Evolutionary conservation across 2,797 vertebrate genomes (phyloP).

Genomic region (Anguilla megastoma): DNA sequence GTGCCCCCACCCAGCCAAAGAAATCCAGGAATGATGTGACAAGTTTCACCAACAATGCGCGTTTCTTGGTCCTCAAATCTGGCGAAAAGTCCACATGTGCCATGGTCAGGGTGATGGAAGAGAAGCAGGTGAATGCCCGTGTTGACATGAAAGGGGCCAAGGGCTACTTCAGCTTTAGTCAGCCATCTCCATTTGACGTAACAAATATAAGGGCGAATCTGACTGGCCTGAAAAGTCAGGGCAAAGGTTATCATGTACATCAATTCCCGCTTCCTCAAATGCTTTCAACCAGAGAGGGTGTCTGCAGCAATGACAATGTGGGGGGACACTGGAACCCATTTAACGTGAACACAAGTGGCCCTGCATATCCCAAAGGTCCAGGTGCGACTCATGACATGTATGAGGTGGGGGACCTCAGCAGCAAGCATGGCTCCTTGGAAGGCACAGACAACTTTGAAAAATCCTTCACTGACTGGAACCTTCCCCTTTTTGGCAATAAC

Average conservation of each 20-base stretch:
- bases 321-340: slow-evolving; percentile 80
- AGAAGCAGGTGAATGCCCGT: slow-evolving; percentile 64
- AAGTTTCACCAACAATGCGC: slow-evolving; percentile 15
- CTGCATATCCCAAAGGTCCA: slow-evolving; percentile 60
- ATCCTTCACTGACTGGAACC: slow-evolving; percentile 68
- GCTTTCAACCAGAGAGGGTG: slow-evolving; percentile 41
- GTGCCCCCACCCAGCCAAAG: slow-evolving; percentile 53
- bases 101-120: slow-evolving; percentile 55
- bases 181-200: slow-evolving; percentile 73
- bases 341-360: slow-evolving; percentile 38
- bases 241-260: slow-evolving; percentile 71
- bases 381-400: slow-evolving; percentile 73
- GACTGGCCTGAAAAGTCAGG: slow-evolving; percentile 56
- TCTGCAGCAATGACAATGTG: slow-evolving; percentile 70
- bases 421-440: slow-evolving; percentile 66
- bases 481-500: slow-evolving; percentile 78
- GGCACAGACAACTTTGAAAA: slow-evolving; percentile 18
- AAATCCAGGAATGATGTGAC: slow-evolving; percentile 64
- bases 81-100: slow-evolving; percentile 61
- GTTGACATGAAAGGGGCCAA: slow-evolving; percentile 72
- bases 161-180: slow-evolving; percentile 69
- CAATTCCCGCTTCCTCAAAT: slow-evolving; percentile 69
- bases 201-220: slow-evolving; percentile 68
- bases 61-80: slow-evolving; percentile 59
- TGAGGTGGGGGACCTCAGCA: slow-evolving; percentile 75